Evolutionary conservation across 2,113 vertebrate genomes (phyloP), one percentile per base, ranked within the genome.

Genomic region (Dasyornis broadbenti): DNA sequence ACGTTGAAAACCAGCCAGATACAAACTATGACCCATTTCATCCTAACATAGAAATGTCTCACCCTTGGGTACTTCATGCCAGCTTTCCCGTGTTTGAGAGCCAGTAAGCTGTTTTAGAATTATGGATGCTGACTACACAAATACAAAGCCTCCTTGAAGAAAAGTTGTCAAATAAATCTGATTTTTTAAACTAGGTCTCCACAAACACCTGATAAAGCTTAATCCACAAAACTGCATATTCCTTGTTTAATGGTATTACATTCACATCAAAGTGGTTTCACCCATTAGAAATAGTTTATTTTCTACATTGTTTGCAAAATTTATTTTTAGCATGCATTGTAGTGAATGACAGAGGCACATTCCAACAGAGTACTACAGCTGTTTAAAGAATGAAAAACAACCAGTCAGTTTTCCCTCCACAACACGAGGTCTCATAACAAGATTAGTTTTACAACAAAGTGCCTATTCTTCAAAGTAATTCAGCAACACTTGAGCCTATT

Each of bases 261-360:
- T 82, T 96, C 94, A 96, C 89, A 95, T 69, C 80, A 35, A 95
- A 96, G 90, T 27, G 40, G 52, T 75, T 94, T 90, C 82, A 94
- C 49, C 53, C 84, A 61, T 87, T 31, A 78, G 68, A 91, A 93
- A 85, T 26, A 40, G 39, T 94, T 96, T 92, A 89, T 76, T 90
- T 95, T 92, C 76, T 73, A 96, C 83, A 94, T 47, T 89, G 92
- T 95, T 82, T 90, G 82, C 89, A 95, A 59, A 65, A 93, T 92
- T 94, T 85, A 93, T 94, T 97, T 97, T 95, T 94, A 96, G 95
- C 91, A 86, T 94, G 92, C 92, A 94, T 92, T 95, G 72, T 93
- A 93, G 20, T 92, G 76, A 96, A 94, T 84, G 80, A 97, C 81
- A 97, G 97, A 94, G 83, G 92, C 94, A 96, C 95, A 95, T 84